Conservation (phyloP, 64 coral and sea anemone species). For the Hydrozoanthus tunicans region DNA sequence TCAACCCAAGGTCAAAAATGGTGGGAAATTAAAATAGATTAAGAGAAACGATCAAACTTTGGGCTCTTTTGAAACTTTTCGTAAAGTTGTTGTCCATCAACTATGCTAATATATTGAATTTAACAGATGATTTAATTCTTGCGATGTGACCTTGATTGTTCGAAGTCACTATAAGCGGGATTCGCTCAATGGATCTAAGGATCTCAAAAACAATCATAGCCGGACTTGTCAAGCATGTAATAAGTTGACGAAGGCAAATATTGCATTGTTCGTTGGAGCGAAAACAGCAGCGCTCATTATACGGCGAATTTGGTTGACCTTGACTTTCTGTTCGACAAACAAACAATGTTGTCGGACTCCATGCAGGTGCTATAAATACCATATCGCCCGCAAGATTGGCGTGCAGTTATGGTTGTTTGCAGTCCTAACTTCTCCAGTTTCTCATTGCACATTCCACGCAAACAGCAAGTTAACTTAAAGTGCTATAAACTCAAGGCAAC, state of each 20-base stretch:
- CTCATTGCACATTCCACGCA: background rate
- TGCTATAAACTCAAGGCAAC: background rate
- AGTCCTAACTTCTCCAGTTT: background rate
- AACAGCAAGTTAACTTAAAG: background rate
- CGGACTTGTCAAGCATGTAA: conserved; percentile 52
- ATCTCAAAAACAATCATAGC: conserved; percentile 23
- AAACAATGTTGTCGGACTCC: conserved; percentile 25
- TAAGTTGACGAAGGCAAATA: conserved; percentile 41
- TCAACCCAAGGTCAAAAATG: conserved; percentile 23
- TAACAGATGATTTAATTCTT: conserved; percentile 8
- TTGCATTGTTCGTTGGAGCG: conserved; percentile 51
- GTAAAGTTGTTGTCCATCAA: background rate
- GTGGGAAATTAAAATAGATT: background rate
- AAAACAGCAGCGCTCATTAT: conserved; percentile 22
- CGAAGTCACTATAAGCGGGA: background rate
- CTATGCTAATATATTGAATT: background rate
- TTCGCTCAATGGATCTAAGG: conserved; percentile 5
- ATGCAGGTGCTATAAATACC: conserved; percentile 55
- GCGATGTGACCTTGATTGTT: conserved; percentile 1
- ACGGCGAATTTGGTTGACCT: conserved; percentile 16
- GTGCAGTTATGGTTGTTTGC: conserved; percentile 2
- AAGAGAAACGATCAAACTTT: background rate
- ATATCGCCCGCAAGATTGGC: conserved; percentile 21
- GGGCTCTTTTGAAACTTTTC: too few relatives aligned
- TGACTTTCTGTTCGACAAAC: conserved; percentile 42